Percentiles rank a stretch among this genome's conserved stretches.
Evolutionary conservation across 2,113 vertebrate species (phyloP).

Genomic region (Clupea harengus): DNA sequence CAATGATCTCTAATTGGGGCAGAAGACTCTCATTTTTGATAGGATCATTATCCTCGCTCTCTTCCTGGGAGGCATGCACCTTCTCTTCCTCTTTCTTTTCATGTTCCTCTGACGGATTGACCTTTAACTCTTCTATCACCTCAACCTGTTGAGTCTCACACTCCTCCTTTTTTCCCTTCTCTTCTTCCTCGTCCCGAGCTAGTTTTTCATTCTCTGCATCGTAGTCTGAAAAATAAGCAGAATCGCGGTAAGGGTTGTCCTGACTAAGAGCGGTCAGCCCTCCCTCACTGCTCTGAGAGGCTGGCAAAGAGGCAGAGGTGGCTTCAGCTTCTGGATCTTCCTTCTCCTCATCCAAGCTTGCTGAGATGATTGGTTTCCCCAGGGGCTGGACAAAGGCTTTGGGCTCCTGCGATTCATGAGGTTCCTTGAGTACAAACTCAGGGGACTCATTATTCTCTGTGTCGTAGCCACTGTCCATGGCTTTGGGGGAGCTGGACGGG

Average conservation of each 20-base stretch:
- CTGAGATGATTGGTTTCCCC: constrained; percentile 40
- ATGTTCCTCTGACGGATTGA: constrained; percentile 43
- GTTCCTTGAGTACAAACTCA: constrained; percentile 88
- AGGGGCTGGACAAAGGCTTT: constrained; percentile 59
- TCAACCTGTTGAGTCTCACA: constrained; percentile 25
- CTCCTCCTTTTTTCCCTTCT: constrained; percentile 67
- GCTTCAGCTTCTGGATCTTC: constrained; percentile 41
- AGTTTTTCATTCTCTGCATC: constrained; percentile 75
- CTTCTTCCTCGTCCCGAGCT: constrained; percentile 65
- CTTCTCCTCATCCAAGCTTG: constrained; percentile 43
- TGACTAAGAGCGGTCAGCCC: constrained; percentile 68
- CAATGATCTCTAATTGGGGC: constrained; percentile 1
- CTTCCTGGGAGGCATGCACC: constrained; percentile 14
- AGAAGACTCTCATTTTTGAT: constrained; percentile 14
- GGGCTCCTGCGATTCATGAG: constrained; percentile 73
- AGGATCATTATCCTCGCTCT: constrained; percentile 23
- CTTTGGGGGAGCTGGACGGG: constrained; percentile 77
- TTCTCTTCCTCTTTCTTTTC: constrained; percentile 27
- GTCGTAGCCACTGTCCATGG: constrained; percentile 93
- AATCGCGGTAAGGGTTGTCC: constrained; percentile 88
- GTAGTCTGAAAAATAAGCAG: constrained; percentile 93
- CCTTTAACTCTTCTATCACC: not conserved
- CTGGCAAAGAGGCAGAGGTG: constrained; percentile 38
- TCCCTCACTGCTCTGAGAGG: constrained; percentile 59
- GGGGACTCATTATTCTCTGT: constrained; percentile 96